Base-by-base conservation (phyloP, 1,140 invertebrate species). In the Formica exsecta region DNA sequence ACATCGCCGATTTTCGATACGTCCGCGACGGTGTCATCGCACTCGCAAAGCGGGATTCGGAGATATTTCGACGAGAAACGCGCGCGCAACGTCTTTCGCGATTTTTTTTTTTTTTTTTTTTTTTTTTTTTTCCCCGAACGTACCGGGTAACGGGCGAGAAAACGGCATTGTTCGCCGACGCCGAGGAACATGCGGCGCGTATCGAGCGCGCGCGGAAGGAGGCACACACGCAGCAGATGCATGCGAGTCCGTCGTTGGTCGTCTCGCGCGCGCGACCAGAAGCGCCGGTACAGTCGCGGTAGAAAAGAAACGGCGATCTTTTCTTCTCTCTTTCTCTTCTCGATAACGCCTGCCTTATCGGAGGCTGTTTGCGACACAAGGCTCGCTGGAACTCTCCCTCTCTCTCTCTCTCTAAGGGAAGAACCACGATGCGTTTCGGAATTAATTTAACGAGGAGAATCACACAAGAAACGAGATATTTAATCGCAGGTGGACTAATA, bases 271-370 rank as follows among this genome's bases (percentile, higher is more conserved):
- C 48, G 48, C 48, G 90, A 91, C 90, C 86, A 90, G 86, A 91
- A 86, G 90, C 89, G 48, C 48, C 48, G 61, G 89, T 91, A 89
- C 90, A 89, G 81, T 89, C 84, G 11, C 22, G 51, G 22, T 41
- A 62, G 62, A 86, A 87, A 91, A 61, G 44, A 51, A 75, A 76
- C 22, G 57, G 2, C 66, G 22, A 44, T 54, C 32, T 41, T 54
- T 13, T 62, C 29, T 54, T 66, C 51, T 32, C 36, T 77, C 61
- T 89, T 70, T 83, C 66, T 74, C 79, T 86, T 70, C 83, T 70
- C 70, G 75, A 86, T 88, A 77, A 86, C 74, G 73, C 61, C 70
- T 54, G 73, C 61, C 70, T 54, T 29, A 68, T 68, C 62, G 8
- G 41, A 48, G 13, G n/a, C 44, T 64, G 41, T 44, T 77, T 41